These are phyloP conservation scores for Miniopterus natalensis DNA, from an alignment of 2,113 vertebrate genomes.

Conservation along the genomic window DNA sequence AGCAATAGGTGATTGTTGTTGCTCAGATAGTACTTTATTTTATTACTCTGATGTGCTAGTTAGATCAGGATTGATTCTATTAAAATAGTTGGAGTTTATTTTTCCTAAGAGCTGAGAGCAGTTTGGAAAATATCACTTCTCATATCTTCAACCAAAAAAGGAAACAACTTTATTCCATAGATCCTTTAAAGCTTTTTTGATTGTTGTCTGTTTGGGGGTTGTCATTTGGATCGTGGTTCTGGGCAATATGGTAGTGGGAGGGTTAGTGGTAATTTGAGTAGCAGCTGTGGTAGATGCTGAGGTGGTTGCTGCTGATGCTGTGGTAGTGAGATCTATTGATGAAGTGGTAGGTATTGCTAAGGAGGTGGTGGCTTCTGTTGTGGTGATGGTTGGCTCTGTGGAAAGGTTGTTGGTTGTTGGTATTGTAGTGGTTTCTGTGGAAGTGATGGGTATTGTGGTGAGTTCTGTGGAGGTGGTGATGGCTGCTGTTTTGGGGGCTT, in stretches of 20 bases:
- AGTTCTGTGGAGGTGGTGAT: too few species aligned
- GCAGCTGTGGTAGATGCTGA: neutral
- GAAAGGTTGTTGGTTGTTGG: neutral
- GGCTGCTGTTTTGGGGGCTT: neutral
- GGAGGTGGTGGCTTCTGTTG: neutral
- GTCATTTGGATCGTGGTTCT: neutral
- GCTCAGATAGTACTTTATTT: constrained; percentile 63
- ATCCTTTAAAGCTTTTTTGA: neutral
- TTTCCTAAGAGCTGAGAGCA: neutral
- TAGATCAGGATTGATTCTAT: constrained; percentile 20
- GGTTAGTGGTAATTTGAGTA: neutral
- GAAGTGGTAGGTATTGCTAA: too few species aligned
- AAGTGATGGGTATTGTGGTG: too few species aligned
- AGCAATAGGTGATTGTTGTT: neutral
- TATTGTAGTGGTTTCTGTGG: neutral
- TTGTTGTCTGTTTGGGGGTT: neutral
- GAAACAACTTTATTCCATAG: fast-evolving
- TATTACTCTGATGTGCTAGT: constrained; percentile 35
- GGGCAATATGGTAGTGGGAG: neutral
- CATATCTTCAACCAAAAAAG: neutral
- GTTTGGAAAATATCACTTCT: neutral
- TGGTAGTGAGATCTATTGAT: neutral
- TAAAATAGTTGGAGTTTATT: constrained; percentile 4
- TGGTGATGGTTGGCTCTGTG: neutral
- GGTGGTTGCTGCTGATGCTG: neutral